A percentile compares a stretch with the other conserved stretches of the same genome.
These are phyloP conservation scores for Cataglyphis hispanica DNA, from an alignment of 1,140 invertebrate genomes.

Conservation along the genomic window DNA sequence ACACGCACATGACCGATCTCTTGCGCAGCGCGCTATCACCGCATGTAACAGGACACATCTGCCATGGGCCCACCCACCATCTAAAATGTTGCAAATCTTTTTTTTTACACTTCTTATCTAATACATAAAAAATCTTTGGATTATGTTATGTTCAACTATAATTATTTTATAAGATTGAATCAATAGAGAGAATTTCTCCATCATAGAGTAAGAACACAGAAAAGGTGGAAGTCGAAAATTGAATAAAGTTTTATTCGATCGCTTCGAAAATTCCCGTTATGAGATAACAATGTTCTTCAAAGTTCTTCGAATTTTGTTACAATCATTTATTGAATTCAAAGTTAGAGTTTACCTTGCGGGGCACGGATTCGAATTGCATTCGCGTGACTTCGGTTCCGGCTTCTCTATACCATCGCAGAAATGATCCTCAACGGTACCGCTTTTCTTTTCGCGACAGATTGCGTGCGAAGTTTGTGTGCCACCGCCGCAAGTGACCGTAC, in stretches of 20 bases:
- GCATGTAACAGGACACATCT: conserved; percentile 92
- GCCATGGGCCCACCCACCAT: conserved; percentile 94
- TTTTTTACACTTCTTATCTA: background rate
- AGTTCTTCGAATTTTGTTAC: conserved; percentile 15
- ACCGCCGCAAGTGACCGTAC: conserved; percentile 92
- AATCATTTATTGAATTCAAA: conserved; percentile 37
- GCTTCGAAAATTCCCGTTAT: conserved; percentile 38
- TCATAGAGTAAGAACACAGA: background rate
- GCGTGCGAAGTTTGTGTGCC: conserved; percentile 89
- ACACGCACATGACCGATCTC: conserved; percentile 92
- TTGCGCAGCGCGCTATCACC: conserved; percentile 88
- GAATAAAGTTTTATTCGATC: conserved; percentile 6
- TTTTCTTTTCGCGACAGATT: conserved; percentile 89
- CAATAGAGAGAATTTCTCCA: background rate
- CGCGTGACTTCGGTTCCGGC: conserved; percentile 88
- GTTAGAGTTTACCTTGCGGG: conserved; percentile 88
- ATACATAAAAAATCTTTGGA: background rate
- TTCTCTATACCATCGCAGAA: conserved; percentile 88
- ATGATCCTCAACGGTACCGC: conserved; percentile 89
- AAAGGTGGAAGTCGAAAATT: conserved; percentile 36
- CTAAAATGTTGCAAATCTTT: conserved; percentile 75
- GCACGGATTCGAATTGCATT: conserved; percentile 91
- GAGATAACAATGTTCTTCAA: conserved; percentile 35
- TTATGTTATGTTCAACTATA: background rate
- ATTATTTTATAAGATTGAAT: background rate